These are phyloP conservation scores for Lindbergichthys nudifrons DNA, from an alignment of 2,797 vertebrate species.

Conservation along the genomic window DNA sequence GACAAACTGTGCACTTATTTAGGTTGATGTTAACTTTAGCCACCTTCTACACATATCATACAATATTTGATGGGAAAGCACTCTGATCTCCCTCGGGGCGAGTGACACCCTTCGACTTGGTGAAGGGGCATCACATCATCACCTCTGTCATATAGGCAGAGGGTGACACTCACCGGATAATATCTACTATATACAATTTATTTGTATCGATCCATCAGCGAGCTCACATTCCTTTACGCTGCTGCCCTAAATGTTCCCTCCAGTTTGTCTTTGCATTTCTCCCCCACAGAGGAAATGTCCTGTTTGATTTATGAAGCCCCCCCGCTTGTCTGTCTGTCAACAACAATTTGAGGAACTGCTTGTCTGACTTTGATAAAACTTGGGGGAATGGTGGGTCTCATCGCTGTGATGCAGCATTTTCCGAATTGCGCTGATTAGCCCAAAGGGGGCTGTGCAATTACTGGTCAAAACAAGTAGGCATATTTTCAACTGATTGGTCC, in stretches of 20 bases:
- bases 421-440: conserved; percentile 50
- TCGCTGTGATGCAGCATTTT: conserved; percentile 24
- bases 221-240: background rate
- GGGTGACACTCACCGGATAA: conserved; percentile 27
- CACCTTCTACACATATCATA: conserved; percentile 8
- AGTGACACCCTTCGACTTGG: conserved; percentile 44
- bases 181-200: conserved; percentile 2
- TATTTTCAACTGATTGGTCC: conserved; percentile 55
- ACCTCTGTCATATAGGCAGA: conserved; percentile 36
- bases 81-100: conserved; percentile 9
- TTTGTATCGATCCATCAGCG: conserved; percentile 16
- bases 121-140: conserved; percentile 49
- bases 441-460: conserved; percentile 45
- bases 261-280: background rate
- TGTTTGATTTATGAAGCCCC: conserved; percentile 33
- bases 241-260: background rate
- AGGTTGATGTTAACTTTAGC: conserved; percentile 35
- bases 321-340: background rate
- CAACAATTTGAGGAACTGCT: conserved; percentile 1
- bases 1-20: conserved; percentile 19
- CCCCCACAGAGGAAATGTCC: background rate
- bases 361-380: conserved; percentile 56
- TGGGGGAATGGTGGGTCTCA: conserved; percentile 40
- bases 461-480: conserved; percentile 55
- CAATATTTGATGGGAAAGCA: conserved; percentile 20